Evolutionary conservation across 2,797 vertebrate genomes (phyloP).

Genomic region (Vespertilio murinus): DNA sequence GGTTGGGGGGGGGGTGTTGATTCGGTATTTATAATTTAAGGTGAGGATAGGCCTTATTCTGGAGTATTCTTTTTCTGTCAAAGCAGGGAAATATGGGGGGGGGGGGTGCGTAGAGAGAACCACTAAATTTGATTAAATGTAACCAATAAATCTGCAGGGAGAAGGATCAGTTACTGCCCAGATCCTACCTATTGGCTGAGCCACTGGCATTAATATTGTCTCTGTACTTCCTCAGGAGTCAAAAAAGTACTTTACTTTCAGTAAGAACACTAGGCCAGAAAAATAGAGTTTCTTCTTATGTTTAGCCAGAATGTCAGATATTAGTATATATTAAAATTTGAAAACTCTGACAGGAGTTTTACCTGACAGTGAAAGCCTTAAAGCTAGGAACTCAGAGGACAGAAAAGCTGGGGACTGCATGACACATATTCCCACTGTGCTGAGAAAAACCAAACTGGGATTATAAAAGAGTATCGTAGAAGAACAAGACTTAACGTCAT

Average conservation of each 20-base stretch:
- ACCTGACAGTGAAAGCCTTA: constrained; percentile 27
- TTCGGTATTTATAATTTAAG: constrained; percentile 1
- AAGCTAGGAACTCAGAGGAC: neutral
- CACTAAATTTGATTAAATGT: neutral
- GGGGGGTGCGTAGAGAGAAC: too few relatives aligned
- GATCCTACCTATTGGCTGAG: neutral
- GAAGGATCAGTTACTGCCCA: neutral
- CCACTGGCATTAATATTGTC: neutral
- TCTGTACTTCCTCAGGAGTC: neutral
- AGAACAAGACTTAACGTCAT: constrained; percentile 14
- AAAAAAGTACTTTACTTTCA: neutral
- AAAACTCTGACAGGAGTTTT: neutral
- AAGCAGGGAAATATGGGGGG: neutral
- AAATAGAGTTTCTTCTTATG: neutral
- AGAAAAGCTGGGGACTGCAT: neutral
- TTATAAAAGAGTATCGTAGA: constrained; percentile 27
- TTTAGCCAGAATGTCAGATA: constrained; percentile 5
- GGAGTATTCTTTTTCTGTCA: neutral
- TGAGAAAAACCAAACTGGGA: neutral
- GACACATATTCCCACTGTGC: neutral
- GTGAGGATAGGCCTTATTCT: neutral
- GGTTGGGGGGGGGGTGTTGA: too few relatives aligned
- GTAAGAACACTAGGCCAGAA: neutral
- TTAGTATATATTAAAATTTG: constrained; percentile 35
- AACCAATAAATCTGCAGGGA: neutral